Percentiles rank a stretch among this genome's conserved stretches.
Conservation (phyloP, 2,113 vertebrate species). For the Myiagra hebetior region DNA sequence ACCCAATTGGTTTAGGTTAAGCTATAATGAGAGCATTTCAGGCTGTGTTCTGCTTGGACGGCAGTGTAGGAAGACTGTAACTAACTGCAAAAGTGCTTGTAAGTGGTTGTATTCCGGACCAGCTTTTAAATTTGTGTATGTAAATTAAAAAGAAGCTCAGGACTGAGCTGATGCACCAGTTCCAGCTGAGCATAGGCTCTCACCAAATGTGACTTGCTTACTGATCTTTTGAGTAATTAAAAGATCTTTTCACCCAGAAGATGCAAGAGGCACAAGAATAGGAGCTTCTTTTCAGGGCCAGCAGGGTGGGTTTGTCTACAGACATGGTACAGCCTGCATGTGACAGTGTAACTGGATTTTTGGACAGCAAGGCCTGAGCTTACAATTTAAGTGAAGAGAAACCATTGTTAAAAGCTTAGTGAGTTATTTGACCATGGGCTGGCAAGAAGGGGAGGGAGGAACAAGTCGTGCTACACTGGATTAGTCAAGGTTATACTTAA, state of each 20-base stretch:
- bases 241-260: neutral
- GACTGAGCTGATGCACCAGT: neutral
- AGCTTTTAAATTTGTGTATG: neutral
- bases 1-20: neutral
- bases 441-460: neutral
- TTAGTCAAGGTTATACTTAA: neutral
- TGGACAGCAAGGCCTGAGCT: neutral
- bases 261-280: neutral
- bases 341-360: neutral
- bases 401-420: neutral
- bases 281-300: neutral
- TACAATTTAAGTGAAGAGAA: neutral
- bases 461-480: fast-evolving
- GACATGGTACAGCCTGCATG: neutral
- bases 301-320: neutral
- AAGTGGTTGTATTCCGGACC: neutral
- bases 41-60: neutral
- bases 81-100: neutral
- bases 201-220: fast-evolving
- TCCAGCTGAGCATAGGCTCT: neutral
- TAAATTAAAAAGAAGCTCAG: neutral
- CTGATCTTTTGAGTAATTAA: neutral
- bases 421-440: neutral
- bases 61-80: neutral
- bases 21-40: neutral